Percentiles rank a stretch among this genome's conserved stretches.
These are phyloP conservation scores for Eremophila alpestris DNA, from an alignment of 2,797 vertebrate species.

Conservation along the genomic window DNA sequence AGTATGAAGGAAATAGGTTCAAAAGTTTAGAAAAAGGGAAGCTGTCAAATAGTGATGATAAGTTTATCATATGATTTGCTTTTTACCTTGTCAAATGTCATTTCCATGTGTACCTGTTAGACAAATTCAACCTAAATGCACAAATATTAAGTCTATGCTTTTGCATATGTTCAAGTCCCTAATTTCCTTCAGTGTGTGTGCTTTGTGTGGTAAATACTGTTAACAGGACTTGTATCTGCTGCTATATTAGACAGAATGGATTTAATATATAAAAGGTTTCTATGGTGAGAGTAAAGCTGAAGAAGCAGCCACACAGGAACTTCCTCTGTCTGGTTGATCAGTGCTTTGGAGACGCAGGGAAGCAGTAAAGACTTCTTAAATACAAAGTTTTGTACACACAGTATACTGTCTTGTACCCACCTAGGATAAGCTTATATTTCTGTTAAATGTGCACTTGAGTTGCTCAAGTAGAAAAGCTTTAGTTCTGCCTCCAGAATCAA, in stretches of 20 bases:
- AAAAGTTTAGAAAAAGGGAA: neutral
- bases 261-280: neutral
- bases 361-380: neutral
- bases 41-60: neutral
- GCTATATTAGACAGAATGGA: neutral
- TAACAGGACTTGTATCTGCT: neutral
- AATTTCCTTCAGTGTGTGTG: neutral
- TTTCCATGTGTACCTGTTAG: neutral
- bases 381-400: neutral
- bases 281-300: neutral
- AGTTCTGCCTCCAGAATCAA: neutral
- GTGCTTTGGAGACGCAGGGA: neutral
- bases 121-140: neutral
- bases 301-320: neutral
- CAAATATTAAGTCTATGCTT: neutral
- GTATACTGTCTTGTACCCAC: neutral
- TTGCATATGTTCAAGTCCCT: neutral
- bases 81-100: neutral
- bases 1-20: neutral
- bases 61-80: neutral
- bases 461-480: neutral
- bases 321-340: neutral
- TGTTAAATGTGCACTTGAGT: neutral
- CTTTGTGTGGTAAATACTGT: neutral
- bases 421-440: neutral